Evolutionary conservation across 2,797 vertebrate genomes (phyloP), one percentile per base, ranked within the genome.

Genomic region (Sebastes oblongus): DNA sequence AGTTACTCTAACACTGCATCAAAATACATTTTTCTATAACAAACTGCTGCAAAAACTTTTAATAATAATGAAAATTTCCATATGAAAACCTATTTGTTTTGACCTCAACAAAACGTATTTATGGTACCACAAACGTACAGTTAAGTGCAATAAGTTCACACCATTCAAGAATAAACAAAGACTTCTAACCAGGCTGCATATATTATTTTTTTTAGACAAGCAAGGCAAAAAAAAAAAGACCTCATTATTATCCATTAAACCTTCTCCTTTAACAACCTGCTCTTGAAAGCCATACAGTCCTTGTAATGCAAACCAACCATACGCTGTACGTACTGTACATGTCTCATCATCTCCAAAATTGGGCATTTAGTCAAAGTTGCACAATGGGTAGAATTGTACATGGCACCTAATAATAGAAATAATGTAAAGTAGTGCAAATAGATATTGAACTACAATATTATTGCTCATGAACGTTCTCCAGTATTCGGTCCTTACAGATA

Each of bases 141-240:
- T 69, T 55, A 24, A 70, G 52, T 72, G 77, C 59, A 72, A 75
- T n/a, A 56, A 52, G 7, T 83, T 82, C 42, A 88, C 36, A 66
- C 22, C 62, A 70, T 50, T 71, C 16, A 64, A 65, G 4, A 80
- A 72, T 32, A 73, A 77, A 46, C 18, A 56, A 55, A 75, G 9
- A 80, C 58, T 22, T 77, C 16, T 67, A 54, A 32, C 72, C 27
- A 80, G 56, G 65, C 81, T 82, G 50, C 22, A 83, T 67, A 62
- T 54, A 68, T 75, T 81, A 65, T 66, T 25, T 68, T 76, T 78
- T 78, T 80, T 52, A 80, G 58, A 88, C 30, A 54, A 88, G 83
- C 87, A 89, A 93, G 90, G 90, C 81, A 77, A 90, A 77, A 83
- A 85, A 83, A 85, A 78, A 89, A 87, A 71, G 30, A 80, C 56